These are phyloP conservation scores for Cerastis leucographa DNA, from an alignment of 2,888 invertebrate species.

Conservation along the genomic window DNA sequence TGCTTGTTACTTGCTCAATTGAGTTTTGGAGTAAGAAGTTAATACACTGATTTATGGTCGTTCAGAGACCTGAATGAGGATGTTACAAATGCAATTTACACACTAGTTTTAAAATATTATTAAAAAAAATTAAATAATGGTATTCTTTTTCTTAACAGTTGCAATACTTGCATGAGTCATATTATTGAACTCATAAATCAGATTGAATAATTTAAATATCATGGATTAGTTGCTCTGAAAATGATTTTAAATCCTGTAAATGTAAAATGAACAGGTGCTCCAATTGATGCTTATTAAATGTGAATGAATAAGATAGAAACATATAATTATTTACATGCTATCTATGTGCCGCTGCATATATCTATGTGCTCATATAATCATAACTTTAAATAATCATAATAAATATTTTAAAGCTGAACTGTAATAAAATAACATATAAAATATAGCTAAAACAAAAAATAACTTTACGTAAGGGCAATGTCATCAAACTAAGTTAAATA, in stretches of 20 bases:
- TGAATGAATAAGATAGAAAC: conserved; percentile 7
- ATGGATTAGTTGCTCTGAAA: neutral
- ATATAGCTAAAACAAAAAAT: conserved; percentile 50
- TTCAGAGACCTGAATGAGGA: neutral
- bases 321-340: conserved; percentile 7
- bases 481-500: conserved; percentile 65
- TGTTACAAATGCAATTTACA: neutral
- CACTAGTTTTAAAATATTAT: conserved; percentile 4
- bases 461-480: conserved; percentile 48
- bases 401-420: conserved; percentile 18
- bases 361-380: conserved; percentile 19
- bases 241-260: neutral
- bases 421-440: conserved; percentile 19
- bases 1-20: conserved; percentile 18
- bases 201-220: neutral
- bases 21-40: neutral
- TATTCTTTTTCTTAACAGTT: neutral
- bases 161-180: neutral
- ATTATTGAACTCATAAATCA: neutral
- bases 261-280: neutral
- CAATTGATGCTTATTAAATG: neutral
- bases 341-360: too few relatives aligned
- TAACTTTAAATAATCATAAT: conserved; percentile 28
- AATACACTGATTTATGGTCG: conserved; percentile 29
- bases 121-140: neutral